phyloP scores from a whole-genome alignment of 2,888 invertebrate species.

The Caenorhabditis sp. region DNA sequence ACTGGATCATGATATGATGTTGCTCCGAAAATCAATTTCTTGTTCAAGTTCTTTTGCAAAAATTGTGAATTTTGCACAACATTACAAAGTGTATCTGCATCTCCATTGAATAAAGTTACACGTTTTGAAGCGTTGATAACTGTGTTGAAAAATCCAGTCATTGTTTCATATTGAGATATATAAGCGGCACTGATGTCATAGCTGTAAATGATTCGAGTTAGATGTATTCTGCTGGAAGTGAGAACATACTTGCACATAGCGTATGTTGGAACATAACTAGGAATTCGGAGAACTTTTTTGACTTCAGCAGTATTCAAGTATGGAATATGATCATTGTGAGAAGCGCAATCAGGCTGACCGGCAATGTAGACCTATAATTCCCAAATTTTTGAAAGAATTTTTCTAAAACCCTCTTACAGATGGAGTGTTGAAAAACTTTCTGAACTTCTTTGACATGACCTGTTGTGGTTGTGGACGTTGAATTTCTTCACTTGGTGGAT shows the following conservation, averaged over 20 bases:
- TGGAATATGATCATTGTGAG: constrained; percentile 55
- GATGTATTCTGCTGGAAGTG: not conserved
- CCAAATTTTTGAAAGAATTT: not conserved
- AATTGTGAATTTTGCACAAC: constrained; percentile 74
- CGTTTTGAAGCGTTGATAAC: constrained; percentile 26
- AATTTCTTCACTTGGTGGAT: constrained; percentile 33
- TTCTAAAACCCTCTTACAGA: not conserved
- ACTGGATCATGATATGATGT: constrained; percentile 39
- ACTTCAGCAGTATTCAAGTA: constrained; percentile 59
- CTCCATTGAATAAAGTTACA: constrained; percentile 74
- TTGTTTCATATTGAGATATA: constrained; percentile 57
- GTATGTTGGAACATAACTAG: constrained; percentile 47
- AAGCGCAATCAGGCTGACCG: constrained; percentile 55
- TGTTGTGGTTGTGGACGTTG: not conserved
- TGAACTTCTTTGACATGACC: not conserved
- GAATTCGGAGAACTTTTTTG: constrained; percentile 51
- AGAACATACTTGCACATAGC: constrained; percentile 53
- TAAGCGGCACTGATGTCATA: constrained; percentile 30
- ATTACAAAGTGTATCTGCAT: constrained; percentile 74
- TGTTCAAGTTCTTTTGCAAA: constrained; percentile 69
- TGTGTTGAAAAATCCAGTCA: constrained; percentile 25
- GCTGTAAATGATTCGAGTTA: constrained; percentile 18
- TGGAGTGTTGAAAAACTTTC: not conserved
- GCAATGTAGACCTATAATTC: constrained; percentile 4
- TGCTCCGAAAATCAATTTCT: constrained; percentile 47